These are phyloP conservation scores for Pogonus chalceus DNA, from an alignment of 1,140 invertebrate genomes.

Conservation along the genomic window DNA sequence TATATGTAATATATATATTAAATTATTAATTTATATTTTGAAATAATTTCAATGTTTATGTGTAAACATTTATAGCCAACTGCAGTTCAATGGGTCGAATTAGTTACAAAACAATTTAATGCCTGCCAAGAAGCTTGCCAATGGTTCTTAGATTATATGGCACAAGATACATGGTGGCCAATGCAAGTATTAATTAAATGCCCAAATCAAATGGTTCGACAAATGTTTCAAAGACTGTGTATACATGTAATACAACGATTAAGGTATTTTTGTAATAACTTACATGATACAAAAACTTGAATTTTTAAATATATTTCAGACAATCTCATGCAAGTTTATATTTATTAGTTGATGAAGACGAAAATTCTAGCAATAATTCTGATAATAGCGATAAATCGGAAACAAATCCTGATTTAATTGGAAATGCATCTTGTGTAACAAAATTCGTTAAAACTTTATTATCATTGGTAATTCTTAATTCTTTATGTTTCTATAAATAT, in stretches of 20 bases:
- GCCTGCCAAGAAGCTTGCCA: slow-evolving; percentile 81
- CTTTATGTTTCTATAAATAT: neutral
- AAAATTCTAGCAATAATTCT: slow-evolving; percentile 20
- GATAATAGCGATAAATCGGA: slow-evolving; percentile 49
- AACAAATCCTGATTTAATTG: slow-evolving; percentile 51
- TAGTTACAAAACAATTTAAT: slow-evolving; percentile 90
- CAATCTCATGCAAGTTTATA: slow-evolving; percentile 63
- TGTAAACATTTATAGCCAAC: slow-evolving; percentile 72
- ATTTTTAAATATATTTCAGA: slow-evolving; percentile 32
- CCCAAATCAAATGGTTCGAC: slow-evolving; percentile 89
- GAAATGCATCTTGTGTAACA: slow-evolving; percentile 80
- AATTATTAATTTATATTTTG: neutral
- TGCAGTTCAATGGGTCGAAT: slow-evolving; percentile 92
- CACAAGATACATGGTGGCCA: slow-evolving; percentile 87
- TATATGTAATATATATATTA: no score
- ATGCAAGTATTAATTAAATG: slow-evolving; percentile 86
- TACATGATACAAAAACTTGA: neutral
- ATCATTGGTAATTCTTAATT: slow-evolving; percentile 59
- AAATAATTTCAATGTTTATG: slow-evolving; percentile 15
- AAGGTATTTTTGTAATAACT: slow-evolving; percentile 37
- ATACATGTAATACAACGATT: slow-evolving; percentile 89
- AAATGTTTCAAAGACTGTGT: slow-evolving; percentile 87
- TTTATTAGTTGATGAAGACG: slow-evolving; percentile 56
- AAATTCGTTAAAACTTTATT: slow-evolving; percentile 82
- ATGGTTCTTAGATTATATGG: slow-evolving; percentile 89